These are phyloP conservation scores for Hozukius guyotensis DNA, from an alignment of 2,797 vertebrate genomes.

Conservation along the genomic window DNA sequence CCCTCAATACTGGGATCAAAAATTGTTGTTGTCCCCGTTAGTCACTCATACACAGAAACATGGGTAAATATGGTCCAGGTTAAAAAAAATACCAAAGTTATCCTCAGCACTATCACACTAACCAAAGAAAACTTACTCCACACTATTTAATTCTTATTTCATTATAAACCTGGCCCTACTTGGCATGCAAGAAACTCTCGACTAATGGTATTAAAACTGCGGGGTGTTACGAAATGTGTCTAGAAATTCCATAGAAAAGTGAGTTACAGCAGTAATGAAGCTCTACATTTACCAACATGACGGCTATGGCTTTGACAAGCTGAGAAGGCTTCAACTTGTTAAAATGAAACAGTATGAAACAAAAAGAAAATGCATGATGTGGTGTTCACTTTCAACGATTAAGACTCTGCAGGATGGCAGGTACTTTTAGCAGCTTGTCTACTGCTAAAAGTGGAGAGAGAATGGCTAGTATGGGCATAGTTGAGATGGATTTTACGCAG, in stretches of 20 bases:
- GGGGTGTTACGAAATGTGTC: conserved; percentile 39
- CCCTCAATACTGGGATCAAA: background rate
- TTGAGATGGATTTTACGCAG: background rate
- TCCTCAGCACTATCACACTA: conserved; percentile 14
- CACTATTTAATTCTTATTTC: background rate
- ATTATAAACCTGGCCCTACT: conserved; percentile 29
- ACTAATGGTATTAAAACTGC: background rate
- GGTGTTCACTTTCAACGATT: conserved; percentile 10
- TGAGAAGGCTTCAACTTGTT: conserved; percentile 11
- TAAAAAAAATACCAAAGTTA: background rate
- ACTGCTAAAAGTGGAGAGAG: conserved; percentile 31
- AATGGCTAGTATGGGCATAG: conserved; percentile 46
- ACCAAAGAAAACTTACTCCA: conserved; percentile 33
- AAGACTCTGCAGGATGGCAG: conserved; percentile 39
- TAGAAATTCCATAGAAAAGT: conserved; percentile 66
- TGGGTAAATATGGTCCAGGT: background rate
- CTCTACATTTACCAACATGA: conserved; percentile 27
- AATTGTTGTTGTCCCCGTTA: background rate
- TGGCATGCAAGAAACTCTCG: conserved; percentile 50
- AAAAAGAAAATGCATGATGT: background rate
- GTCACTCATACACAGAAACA: background rate
- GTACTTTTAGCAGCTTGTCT: conserved; percentile 24
- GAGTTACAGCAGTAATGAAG: conserved; percentile 25
- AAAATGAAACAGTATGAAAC: background rate
- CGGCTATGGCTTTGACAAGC: conserved; percentile 46